A percentile compares a stretch with the other conserved stretches of the same genome.
Conservation (phyloP, 2,888 invertebrate species). For the Gnatocerus cornutus region DNA sequence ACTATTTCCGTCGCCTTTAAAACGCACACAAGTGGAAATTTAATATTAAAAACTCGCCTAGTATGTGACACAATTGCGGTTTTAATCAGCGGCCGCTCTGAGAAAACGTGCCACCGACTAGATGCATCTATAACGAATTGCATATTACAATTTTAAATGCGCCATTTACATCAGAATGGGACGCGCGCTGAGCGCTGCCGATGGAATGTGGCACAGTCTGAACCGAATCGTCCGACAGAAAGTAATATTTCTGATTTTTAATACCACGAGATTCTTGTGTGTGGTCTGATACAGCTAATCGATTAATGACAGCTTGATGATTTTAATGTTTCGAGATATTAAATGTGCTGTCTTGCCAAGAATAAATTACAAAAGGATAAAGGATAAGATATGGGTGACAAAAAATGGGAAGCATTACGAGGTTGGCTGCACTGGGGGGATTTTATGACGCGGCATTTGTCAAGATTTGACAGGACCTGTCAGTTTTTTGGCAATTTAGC, state of each 20-base stretch:
- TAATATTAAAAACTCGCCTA: constrained; percentile 35
- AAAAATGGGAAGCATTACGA: neutral
- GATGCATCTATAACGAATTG: constrained; percentile 65
- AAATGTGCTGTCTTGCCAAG: constrained; percentile 43
- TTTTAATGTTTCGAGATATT: constrained; percentile 48
- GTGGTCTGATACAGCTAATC: constrained; percentile 58
- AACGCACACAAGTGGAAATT: constrained; percentile 30
- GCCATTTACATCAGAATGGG: constrained; percentile 52
- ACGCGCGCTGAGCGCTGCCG: neutral
- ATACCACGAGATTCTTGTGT: constrained; percentile 50
- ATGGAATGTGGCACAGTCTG: constrained; percentile 33
- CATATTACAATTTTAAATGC: constrained; percentile 65
- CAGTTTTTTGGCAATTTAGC: too few species aligned
- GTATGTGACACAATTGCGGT: constrained; percentile 9
- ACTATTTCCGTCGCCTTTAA: constrained; percentile 9
- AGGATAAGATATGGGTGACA: neutral
- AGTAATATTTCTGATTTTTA: constrained; percentile 50
- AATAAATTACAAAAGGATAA: neutral
- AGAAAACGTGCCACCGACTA: constrained; percentile 42
- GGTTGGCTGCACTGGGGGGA: too few species aligned
- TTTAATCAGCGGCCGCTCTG: constrained; percentile 22
- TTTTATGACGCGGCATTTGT: too few species aligned
- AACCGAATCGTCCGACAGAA: constrained; percentile 28
- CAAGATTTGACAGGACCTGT: too few species aligned
- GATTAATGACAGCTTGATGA: constrained; percentile 59